Evolutionary conservation across 1,140 invertebrate genomes (phyloP).

Genomic region (Drosophila hydei): DNA sequence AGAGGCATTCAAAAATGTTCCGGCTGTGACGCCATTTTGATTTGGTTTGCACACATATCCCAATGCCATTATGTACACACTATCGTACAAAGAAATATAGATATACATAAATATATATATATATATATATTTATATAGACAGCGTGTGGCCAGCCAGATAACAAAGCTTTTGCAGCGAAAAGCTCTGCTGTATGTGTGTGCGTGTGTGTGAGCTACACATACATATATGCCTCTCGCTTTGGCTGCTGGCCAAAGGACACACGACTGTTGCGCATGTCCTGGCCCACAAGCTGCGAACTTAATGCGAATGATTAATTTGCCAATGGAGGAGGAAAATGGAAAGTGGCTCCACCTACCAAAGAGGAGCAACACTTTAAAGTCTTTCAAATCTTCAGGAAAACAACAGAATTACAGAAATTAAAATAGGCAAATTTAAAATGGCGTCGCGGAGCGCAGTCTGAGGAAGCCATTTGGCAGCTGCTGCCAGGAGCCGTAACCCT

Average conservation of each 20-base stretch:
- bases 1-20: constrained; percentile 21
- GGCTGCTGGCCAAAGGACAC: constrained; percentile 39
- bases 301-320: constrained; percentile 66
- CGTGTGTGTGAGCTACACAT: not conserved
- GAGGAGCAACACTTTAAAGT: constrained; percentile 42
- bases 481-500: constrained; percentile 15
- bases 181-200: constrained; percentile 44
- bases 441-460: constrained; percentile 21
- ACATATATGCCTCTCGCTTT: constrained; percentile 70
- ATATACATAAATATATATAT: no score
- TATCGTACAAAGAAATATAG: not conserved
- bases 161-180: constrained; percentile 61
- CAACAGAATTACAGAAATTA: not conserved
- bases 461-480: constrained; percentile 37
- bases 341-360: constrained; percentile 66
- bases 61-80: constrained; percentile 38
- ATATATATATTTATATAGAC: constrained; percentile 9
- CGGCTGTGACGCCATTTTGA: constrained; percentile 67
- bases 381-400: constrained; percentile 31
- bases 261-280: constrained; percentile 78
- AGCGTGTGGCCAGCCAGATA: constrained; percentile 64
- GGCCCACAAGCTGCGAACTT: constrained; percentile 62
- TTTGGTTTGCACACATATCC: constrained; percentile 40
- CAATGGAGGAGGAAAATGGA: constrained; percentile 52
- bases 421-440: constrained; percentile 57